Conservation (phyloP, 2,888 invertebrate genomes). For the Tenodera sinensis region DNA sequence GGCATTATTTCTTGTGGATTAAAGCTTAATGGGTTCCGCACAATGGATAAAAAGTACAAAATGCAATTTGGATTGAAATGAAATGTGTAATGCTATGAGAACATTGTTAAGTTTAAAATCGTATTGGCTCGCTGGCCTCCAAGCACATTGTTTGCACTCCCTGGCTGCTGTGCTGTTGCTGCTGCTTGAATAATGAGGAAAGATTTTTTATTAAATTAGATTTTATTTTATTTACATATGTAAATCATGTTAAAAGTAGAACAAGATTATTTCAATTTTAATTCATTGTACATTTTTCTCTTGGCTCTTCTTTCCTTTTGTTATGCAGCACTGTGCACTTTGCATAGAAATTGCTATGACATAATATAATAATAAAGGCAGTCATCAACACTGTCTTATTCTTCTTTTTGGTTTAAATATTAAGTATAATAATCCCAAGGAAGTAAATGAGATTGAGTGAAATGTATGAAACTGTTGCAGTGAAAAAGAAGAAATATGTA, state of each 20-base stretch:
- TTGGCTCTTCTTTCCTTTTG: not conserved
- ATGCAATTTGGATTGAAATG: not conserved
- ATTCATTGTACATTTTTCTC: not conserved
- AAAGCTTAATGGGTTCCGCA: not conserved
- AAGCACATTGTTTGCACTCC: constrained; percentile 86
- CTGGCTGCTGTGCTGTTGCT: constrained; percentile 33
- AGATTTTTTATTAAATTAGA: constrained; percentile 6
- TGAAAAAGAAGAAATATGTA: constrained; percentile 32
- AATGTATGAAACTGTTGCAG: constrained; percentile 25
- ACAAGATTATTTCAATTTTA: not conserved
- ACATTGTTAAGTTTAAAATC: not conserved
- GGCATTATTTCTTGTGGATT: not conserved
- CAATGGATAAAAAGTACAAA: not conserved
- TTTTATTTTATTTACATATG: constrained; percentile 10
- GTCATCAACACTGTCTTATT: not conserved
- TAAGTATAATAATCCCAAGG: constrained; percentile 27
- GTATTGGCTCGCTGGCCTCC: constrained; percentile 63
- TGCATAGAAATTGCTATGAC: constrained; percentile 25
- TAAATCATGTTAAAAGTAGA: not conserved
- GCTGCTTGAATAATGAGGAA: not conserved
- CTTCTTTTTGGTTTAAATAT: not conserved
- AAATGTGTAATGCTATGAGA: not conserved
- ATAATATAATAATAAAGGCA: constrained; percentile 3
- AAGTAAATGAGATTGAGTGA: constrained; percentile 10
- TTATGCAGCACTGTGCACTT: not conserved